Conservation (phyloP, 1,140 invertebrate species). For the Macrobrachium rosenbergii region DNA sequence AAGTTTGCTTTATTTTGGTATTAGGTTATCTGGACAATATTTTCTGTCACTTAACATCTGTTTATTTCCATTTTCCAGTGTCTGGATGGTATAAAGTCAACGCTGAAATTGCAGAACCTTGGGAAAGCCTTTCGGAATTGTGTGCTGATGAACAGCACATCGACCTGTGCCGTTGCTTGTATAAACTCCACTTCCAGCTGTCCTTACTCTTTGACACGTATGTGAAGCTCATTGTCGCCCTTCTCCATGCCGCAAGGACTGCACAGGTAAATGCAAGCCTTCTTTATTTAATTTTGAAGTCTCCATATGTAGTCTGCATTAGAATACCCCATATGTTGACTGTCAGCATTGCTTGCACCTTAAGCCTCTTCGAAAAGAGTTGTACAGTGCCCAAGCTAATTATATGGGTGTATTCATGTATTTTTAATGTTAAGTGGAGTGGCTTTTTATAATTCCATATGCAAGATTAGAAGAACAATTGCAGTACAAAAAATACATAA, state of each 20-base stretch:
- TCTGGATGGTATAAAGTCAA: constrained; percentile 81
- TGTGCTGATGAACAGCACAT: constrained; percentile 74
- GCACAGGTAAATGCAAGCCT: constrained; percentile 28
- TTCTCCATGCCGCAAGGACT: constrained; percentile 57
- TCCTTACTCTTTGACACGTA: constrained; percentile 91
- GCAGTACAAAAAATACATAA: too few species aligned
- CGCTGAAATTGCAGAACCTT: constrained; percentile 80
- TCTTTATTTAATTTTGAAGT: constrained; percentile 2
- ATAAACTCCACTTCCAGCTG: constrained; percentile 95
- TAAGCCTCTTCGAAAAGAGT: too few species aligned
- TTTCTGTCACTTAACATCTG: neutral
- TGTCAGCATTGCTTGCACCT: too few species aligned
- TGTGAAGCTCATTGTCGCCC: constrained; percentile 82
- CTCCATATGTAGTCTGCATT: neutral
- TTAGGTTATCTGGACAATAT: too few species aligned
- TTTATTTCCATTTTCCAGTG: constrained; percentile 73
- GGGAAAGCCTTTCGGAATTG: constrained; percentile 74
- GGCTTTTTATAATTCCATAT: too few species aligned
- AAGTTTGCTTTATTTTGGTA: neutral
- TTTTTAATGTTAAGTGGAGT: too few species aligned
- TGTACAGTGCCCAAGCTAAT: too few species aligned
- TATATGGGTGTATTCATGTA: too few species aligned
- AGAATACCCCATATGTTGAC: too few species aligned
- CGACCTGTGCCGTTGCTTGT: constrained; percentile 86
- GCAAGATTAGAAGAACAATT: too few species aligned